Evolutionary conservation across 2,797 vertebrate genomes (phyloP).

Genomic region (Lepilemur septentrionalis): DNA sequence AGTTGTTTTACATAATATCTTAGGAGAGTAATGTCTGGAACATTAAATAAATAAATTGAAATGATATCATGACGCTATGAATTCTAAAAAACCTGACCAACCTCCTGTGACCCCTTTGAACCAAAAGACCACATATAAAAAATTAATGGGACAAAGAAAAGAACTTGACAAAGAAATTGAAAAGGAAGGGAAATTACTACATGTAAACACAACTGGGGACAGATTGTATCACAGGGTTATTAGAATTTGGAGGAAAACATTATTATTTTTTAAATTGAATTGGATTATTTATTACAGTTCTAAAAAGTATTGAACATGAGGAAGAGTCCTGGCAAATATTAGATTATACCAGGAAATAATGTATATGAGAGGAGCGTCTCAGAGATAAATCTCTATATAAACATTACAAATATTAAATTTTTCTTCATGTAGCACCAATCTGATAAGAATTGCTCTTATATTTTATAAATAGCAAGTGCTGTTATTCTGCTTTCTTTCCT

Average conservation of each 20-base stretch:
- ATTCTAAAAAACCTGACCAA: constrained; percentile 59
- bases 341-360: constrained; percentile 84
- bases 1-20: constrained; percentile 70
- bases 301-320: constrained; percentile 85
- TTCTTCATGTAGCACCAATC: constrained; percentile 77
- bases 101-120: constrained; percentile 66
- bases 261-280: constrained; percentile 87
- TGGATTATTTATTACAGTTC: constrained; percentile 86
- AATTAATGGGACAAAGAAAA: constrained; percentile 72
- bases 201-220: constrained; percentile 80
- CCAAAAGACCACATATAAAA: constrained; percentile 72
- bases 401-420: constrained; percentile 87
- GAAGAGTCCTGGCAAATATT: constrained; percentile 85
- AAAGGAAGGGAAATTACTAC: constrained; percentile 83
- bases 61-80: constrained; percentile 67
- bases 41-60: constrained; percentile 78
- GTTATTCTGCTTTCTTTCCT: constrained; percentile 62
- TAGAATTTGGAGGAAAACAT: constrained; percentile 85
- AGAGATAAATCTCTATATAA: constrained; percentile 85
- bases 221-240: constrained; percentile 84
- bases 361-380: constrained; percentile 80
- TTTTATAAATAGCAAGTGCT: constrained; percentile 79
- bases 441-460: constrained; percentile 79
- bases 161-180: constrained; percentile 78
- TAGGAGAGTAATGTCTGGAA: constrained; percentile 65